Conservation (phyloP, 2,113 vertebrate genomes). For the Mungos mungo region DNA sequence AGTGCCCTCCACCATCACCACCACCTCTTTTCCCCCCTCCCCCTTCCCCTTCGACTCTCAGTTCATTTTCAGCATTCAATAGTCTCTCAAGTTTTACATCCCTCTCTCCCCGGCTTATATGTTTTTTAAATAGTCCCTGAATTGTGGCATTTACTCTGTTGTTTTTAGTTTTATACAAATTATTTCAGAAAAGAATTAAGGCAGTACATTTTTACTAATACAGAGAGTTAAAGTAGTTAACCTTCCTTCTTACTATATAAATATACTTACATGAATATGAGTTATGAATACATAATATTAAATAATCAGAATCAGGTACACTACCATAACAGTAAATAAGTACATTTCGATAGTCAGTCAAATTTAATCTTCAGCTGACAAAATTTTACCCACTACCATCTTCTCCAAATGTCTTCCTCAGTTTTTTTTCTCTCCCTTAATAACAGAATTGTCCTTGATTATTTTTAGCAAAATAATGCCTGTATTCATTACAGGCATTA, state of each 20-base stretch:
- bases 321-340: neutral
- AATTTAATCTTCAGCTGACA: neutral
- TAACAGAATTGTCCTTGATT: too few relatives aligned
- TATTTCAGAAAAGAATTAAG: constrained; percentile 43
- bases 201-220: constrained; percentile 30
- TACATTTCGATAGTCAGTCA: neutral
- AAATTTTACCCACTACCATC: neutral
- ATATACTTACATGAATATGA: constrained; percentile 19
- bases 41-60: too few relatives aligned
- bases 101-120: too few relatives aligned
- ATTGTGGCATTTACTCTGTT: constrained; percentile 1
- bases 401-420: neutral
- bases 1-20: too few relatives aligned
- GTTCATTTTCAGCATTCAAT: too few relatives aligned
- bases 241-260: constrained; percentile 6
- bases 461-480: too few relatives aligned
- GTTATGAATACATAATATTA: neutral
- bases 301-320: neutral
- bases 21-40: too few relatives aligned
- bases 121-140: neutral
- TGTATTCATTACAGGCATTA: too few relatives aligned
- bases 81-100: too few relatives aligned
- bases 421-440: neutral
- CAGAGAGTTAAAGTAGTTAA: constrained; percentile 39
- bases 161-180: neutral